Base-by-base conservation (phyloP, 2,113 vertebrate genomes). In the Mola mola region DNA sequence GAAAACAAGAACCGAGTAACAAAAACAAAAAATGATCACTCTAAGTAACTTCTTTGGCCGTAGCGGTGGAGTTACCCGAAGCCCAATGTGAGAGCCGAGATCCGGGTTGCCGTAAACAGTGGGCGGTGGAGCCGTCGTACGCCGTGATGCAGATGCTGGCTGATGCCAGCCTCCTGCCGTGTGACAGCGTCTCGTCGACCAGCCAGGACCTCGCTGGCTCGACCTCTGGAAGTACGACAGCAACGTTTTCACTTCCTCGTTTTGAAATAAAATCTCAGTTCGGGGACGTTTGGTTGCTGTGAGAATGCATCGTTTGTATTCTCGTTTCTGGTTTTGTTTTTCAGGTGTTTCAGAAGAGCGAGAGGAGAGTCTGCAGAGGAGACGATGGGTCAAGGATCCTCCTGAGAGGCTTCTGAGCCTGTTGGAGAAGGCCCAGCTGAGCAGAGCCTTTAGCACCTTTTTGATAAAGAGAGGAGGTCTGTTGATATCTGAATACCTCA, bases 371-470 rank as follows among this genome's bases (percentile, higher is more conserved):
- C 53, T 71, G 40, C 67, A 68, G 62, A 92, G 93, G 42, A 94
- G 89, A 75, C 90, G 69, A 44, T 98, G 96, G 96, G 90, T 85
- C 26, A 94, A 57, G 40, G 87, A 91, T 62, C 75, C 93, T 26
- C 93, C 95, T 1, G 89, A 91, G 71, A 89, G 86, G 15, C 76
- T 98, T 41, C 71, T 97, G 78, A 87, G 92, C 64, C 75, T 96
- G 43, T 70, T 98, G 67, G 90, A 91, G 76, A 94, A 94, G 1
- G 92, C 91, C 24, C 91, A 89, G 25, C 67, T 96, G 59, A 93
- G 66, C 78, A 75, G 86, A 63, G 95, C 93, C 1, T 97, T 93
- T 88, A 90, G 94, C 74, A 98, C 96, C 1, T 98, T 96, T 59
- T 91, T 93, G 1, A 90, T 98, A 78, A 89, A 85, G 51, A 92